Base-by-base conservation (phyloP, 2,113 vertebrate genomes). In the Ammodytes dubius region DNA sequence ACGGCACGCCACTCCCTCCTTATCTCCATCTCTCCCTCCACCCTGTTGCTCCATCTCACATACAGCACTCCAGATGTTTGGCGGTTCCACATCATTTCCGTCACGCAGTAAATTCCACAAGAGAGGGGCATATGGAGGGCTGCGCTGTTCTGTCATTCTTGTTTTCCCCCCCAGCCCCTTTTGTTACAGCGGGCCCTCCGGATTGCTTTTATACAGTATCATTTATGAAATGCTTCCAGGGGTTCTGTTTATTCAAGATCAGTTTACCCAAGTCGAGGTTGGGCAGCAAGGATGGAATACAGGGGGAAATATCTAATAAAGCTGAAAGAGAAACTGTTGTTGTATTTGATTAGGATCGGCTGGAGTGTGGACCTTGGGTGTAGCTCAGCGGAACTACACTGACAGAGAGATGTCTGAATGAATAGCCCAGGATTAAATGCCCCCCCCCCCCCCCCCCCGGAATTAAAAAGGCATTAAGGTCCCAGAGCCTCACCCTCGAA, bases 61-160 rank as follows among this genome's bases (percentile, higher is more conserved):
- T 84, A 64, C 74, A 81, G 58, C 19, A 9, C 85, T 90, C 92
- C 93, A 92, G 93, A 94, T 93, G 90, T 93, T 93, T 90, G 87
- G 91, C 90, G 84, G 89, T 84, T 93, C 83, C 74, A 89, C 83
- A 91, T 86, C 59, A 93, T 93, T 91, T 92, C 90, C 70, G 63
- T 90, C 81, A 82, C 45, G 67, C 85, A 84, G 86, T 83, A 83
- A 90, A 94, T 93, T 93, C 93, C 91, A 80, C 54, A 64, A 74
- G 70, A 88, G 84, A 88, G 84, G 80, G 88, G 88, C 82, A 92
- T 66, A 50, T 77, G 74, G 74, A 83, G 27, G 27, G 75, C 69
- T 68, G 60, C 59, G 52, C 58, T 43, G 65, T 70, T 27, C 83
- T 82, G 86, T 87, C 77, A 81, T 58, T 82, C 72, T 75, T 84